Percentiles rank a stretch among this genome's conserved stretches.
These are phyloP conservation scores for Leptopilina syphax DNA, from an alignment of 2,888 invertebrate genomes.

Conservation along the genomic window DNA sequence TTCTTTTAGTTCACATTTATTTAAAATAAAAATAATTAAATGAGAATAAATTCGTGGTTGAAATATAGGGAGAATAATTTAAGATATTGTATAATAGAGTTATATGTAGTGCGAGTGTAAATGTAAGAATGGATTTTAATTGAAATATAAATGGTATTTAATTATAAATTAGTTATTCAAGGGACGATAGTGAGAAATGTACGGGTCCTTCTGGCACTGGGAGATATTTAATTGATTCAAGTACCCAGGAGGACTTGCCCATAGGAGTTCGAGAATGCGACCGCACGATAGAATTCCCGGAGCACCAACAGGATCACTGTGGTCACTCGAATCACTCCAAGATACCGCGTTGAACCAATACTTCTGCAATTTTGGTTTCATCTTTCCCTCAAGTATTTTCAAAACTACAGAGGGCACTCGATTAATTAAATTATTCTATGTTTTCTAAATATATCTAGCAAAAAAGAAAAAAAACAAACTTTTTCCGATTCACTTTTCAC, in stretches of 20 bases:
- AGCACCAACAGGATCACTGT: slow-evolving; percentile 61
- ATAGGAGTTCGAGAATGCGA: slow-evolving; percentile 65
- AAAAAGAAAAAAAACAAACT: no score
- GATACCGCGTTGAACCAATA: slow-evolving; percentile 52
- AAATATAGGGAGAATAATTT: no score
- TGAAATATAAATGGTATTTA: neutral
- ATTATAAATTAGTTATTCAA: neutral
- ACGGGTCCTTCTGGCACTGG: slow-evolving; percentile 43
- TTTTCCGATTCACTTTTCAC: no score
- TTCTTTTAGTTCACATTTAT: no score
- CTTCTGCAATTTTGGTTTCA: slow-evolving; percentile 18
- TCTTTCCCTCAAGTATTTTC: neutral
- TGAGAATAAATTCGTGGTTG: neutral
- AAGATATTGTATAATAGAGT: no score
- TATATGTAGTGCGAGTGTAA: no score
- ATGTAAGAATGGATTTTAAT: no score
- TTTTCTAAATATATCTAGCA: no score
- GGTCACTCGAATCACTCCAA: slow-evolving; percentile 62
- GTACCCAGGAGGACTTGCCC: slow-evolving; percentile 62
- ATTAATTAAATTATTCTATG: neutral
- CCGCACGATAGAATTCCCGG: slow-evolving; percentile 66
- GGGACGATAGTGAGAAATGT: neutral
- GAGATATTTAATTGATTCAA: slow-evolving; percentile 72
- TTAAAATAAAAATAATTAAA: no score
- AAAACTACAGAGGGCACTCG: neutral